phyloP scores from a whole-genome alignment of 2,888 invertebrate species.

The Patella ulyssiponensis region DNA sequence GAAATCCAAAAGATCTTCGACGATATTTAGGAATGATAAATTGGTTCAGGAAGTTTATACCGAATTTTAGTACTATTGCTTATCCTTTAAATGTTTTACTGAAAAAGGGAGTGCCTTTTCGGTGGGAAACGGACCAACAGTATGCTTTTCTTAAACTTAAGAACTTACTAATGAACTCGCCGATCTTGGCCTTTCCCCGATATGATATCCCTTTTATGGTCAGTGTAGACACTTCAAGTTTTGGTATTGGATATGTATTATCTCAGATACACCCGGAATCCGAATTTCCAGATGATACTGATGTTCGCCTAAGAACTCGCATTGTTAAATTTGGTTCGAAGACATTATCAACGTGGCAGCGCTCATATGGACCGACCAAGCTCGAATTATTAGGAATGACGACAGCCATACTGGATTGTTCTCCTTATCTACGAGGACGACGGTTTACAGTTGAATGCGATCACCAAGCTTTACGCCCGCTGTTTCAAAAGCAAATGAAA shows the following conservation, averaged over 20 bases:
- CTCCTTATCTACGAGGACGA: conserved; percentile 23
- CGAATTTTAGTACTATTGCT: conserved; percentile 24
- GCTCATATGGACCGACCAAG: conserved; percentile 24
- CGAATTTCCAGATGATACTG: neutral
- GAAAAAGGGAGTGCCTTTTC: conserved; percentile 20
- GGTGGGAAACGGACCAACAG: conserved; percentile 21
- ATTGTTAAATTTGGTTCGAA: conserved; percentile 13
- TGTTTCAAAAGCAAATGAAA: conserved; percentile 25
- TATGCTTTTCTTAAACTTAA: conserved; percentile 13
- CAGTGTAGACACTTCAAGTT: conserved; percentile 19
- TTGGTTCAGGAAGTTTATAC: conserved; percentile 37
- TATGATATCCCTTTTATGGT: conserved; percentile 22
- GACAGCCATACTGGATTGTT: conserved; percentile 21
- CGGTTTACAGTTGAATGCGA: conserved; percentile 25
- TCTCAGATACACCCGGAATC: conserved; percentile 10
- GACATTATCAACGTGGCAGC: conserved; percentile 1
- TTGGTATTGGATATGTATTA: conserved; percentile 13
- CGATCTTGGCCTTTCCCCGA: conserved; percentile 28
- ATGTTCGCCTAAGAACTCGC: neutral
- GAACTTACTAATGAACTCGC: conserved; percentile 15
- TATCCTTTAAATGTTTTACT: conserved; percentile 17
- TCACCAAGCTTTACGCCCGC: conserved; percentile 19
- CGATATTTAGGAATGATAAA: conserved; percentile 30
- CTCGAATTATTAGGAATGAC: conserved; percentile 22
- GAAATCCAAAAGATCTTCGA: conserved; percentile 24